A percentile compares a stretch with the other conserved stretches of the same genome.
These are phyloP conservation scores for Notechis scutatus DNA, from an alignment of 2,113 vertebrate species.

Conservation along the genomic window DNA sequence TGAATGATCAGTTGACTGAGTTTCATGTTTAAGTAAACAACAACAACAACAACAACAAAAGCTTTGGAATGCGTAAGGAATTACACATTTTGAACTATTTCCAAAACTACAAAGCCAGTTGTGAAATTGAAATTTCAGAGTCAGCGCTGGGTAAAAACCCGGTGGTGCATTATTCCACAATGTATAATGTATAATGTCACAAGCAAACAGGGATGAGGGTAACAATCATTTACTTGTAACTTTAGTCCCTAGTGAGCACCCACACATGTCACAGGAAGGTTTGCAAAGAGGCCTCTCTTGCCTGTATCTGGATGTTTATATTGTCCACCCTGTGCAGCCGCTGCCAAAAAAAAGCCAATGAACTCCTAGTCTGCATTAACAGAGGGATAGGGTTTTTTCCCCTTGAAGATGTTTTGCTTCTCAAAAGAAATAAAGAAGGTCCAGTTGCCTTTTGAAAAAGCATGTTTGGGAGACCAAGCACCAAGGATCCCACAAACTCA, in stretches of 20 bases:
- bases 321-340: too few species aligned
- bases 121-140: neutral
- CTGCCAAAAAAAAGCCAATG: neutral
- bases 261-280: neutral
- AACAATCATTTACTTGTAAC: neutral
- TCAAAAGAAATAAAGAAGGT: too few species aligned
- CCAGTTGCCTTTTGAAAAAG: too few species aligned
- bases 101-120: neutral
- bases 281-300: neutral
- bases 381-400: too few species aligned
- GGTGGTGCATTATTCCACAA: neutral
- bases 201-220: neutral
- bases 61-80: neutral
- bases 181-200: neutral
- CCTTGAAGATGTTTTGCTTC: too few species aligned
- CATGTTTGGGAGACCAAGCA: too few species aligned
- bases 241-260: neutral
- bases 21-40: too few species aligned
- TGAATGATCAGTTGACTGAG: too few species aligned
- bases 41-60: too few species aligned
- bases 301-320: neutral
- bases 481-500: too few species aligned
- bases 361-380: neutral
- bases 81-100: neutral
- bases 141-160: neutral